Evolutionary conservation across 2,888 invertebrate species (phyloP).

Genomic region (Hymenopus coronatus): DNA sequence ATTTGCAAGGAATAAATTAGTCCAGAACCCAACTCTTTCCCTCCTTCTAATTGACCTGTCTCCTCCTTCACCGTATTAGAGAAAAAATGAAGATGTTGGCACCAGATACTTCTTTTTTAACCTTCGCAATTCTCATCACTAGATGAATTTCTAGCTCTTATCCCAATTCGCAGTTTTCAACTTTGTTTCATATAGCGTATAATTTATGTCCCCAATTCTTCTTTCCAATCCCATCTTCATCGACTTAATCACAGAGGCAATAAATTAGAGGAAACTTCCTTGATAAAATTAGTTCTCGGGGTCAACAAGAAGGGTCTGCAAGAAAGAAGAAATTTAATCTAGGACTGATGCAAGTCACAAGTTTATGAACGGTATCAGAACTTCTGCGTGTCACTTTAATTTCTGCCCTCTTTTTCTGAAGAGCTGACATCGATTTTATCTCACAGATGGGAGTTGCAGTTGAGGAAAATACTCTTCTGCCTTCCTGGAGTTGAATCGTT

Average conservation of each 20-base stretch:
- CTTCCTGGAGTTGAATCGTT: no score
- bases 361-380: not conserved
- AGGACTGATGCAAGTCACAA: not conserved
- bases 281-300: not conserved
- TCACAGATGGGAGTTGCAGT: not conserved
- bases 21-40: not conserved
- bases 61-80: not conserved
- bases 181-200: not conserved
- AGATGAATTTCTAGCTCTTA: not conserved
- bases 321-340: not conserved
- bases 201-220: not conserved
- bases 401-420: not conserved
- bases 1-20: not conserved
- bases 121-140: not conserved
- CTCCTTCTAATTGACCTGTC: slow-evolving; percentile 18
- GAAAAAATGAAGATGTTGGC: not conserved
- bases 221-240: not conserved
- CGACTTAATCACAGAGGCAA: not conserved
- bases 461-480: no score
- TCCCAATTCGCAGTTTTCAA: not conserved
- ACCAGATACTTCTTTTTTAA: not conserved
- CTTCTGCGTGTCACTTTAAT: not conserved
- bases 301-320: not conserved
- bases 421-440: not conserved
- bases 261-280: not conserved